Conservation (phyloP, 2,888 invertebrate species). For the Drosophila emarginata region DNA sequence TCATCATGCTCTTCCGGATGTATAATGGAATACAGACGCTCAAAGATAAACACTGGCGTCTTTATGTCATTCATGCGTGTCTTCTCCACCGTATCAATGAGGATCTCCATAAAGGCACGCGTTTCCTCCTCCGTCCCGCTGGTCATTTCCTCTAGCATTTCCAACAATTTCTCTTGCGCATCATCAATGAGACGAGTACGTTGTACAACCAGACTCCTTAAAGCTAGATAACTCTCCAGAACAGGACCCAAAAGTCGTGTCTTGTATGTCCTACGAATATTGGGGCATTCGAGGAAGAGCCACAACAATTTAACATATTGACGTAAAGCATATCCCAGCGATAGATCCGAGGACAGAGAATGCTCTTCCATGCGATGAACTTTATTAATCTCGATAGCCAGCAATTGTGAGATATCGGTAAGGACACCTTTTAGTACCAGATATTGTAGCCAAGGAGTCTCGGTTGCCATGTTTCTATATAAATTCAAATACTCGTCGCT, state of each 20-base stretch:
- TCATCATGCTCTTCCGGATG: conserved; percentile 98
- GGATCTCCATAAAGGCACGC: conserved; percentile 97
- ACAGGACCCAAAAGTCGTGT: conserved; percentile 89
- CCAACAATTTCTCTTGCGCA: conserved; percentile 96
- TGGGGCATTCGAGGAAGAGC: conserved; percentile 93
- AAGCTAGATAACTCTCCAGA: conserved; percentile 95
- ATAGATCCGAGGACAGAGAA: conserved; percentile 95
- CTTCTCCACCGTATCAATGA: conserved; percentile 96
- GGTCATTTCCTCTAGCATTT: conserved; percentile 97
- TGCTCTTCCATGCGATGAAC: conserved; percentile 95
- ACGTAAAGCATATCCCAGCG: conserved; percentile 96
- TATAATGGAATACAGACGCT: conserved; percentile 97
- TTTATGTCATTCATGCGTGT: conserved; percentile 95
- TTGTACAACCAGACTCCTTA: conserved; percentile 95
- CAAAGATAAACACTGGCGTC: conserved; percentile 98
- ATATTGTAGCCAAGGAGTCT: conserved; percentile 96
- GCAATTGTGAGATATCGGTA: conserved; percentile 91
- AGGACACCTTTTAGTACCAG: conserved; percentile 94
- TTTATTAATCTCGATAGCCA: conserved; percentile 94
- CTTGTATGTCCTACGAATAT: conserved; percentile 95
- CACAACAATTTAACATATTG: conserved; percentile 94
- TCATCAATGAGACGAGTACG: conserved; percentile 97
- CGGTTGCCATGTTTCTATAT: conserved; percentile 92
- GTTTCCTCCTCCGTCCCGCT: conserved; percentile 97
- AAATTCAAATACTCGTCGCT: conserved; percentile 95